Conservation (phyloP, 2,888 invertebrate species). For the Dicyrtomina minuta region DNA sequence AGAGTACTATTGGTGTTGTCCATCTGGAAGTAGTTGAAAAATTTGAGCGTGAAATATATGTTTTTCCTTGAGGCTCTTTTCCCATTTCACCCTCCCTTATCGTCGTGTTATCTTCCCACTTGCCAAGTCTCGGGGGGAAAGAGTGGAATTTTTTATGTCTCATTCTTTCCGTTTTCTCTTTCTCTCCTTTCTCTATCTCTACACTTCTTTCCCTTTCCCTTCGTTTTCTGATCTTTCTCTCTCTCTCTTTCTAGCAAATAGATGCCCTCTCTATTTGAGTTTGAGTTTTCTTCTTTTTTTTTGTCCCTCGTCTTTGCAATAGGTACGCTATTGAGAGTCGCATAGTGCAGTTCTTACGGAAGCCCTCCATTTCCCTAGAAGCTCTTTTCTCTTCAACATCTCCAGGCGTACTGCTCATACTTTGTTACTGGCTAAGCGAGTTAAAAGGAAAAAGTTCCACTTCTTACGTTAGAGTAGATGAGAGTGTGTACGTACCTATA, state of each 20-base stretch:
- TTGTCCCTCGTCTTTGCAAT: neutral
- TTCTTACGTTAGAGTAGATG: too few species aligned
- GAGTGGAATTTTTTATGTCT: slow-evolving; percentile 38
- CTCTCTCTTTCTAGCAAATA: neutral
- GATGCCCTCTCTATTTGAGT: neutral
- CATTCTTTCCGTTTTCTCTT: slow-evolving; percentile 16
- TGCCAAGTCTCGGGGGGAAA: slow-evolving; percentile 41
- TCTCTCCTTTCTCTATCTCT: slow-evolving; percentile 2
- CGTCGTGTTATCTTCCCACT: slow-evolving; percentile 41
- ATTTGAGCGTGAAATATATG: slow-evolving; percentile 32
- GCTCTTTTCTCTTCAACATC: too few species aligned
- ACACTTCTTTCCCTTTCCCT: neutral
- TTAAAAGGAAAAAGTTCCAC: too few species aligned
- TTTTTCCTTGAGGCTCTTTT: slow-evolving; percentile 32
- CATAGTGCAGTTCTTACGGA: too few species aligned
- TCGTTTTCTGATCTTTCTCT: neutral
- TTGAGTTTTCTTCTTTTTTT: neutral
- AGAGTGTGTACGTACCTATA: too few species aligned
- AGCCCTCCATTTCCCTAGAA: too few species aligned
- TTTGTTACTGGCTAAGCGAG: too few species aligned
- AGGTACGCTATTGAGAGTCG: too few species aligned
- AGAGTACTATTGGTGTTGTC: slow-evolving; percentile 13
- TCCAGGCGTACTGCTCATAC: too few species aligned
- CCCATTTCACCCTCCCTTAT: slow-evolving; percentile 35
- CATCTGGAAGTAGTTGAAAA: slow-evolving; percentile 32